Evolutionary conservation across 2,113 vertebrate species (phyloP).

Genomic region (Dromiciops gliroides): DNA sequence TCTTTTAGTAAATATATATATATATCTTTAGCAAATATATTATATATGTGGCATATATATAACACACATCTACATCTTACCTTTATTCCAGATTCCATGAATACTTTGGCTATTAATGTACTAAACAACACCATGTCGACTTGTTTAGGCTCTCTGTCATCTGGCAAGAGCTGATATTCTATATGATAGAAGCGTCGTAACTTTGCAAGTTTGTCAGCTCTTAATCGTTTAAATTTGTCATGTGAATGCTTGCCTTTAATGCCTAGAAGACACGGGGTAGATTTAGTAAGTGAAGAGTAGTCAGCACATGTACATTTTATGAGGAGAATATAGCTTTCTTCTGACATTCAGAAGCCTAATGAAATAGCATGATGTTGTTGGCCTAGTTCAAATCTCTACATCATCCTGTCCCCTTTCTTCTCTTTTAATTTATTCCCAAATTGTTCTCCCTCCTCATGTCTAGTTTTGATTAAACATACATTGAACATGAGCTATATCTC

Average conservation of each 20-base stretch:
- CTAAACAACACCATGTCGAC: conserved; percentile 84
- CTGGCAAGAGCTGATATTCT: conserved; percentile 87
- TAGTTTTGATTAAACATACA: background rate
- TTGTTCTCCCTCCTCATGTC: background rate
- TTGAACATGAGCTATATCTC: background rate
- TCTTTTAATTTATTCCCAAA: background rate
- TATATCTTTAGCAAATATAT: background rate
- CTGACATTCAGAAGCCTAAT: background rate
- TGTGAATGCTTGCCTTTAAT: conserved; percentile 49
- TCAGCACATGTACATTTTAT: background rate
- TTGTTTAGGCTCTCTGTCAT: conserved; percentile 79
- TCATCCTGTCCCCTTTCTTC: background rate
- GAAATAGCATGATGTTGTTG: background rate
- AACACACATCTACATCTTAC: conserved; percentile 69
- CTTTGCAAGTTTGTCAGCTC: conserved; percentile 61
- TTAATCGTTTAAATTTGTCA: conserved; percentile 20
- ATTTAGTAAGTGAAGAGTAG: conserved; percentile 11
- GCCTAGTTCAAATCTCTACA: background rate
- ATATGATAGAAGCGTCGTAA: conserved; percentile 84
- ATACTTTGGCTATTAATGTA: conserved; percentile 83
- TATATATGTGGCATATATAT: too few species aligned
- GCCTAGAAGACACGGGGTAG: conserved; percentile 62
- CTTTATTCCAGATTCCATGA: conserved; percentile 84
- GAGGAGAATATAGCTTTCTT: background rate
- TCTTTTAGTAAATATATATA: background rate